phyloP scores from a whole-genome alignment of 2,888 invertebrate species.

The Adelphocoris suturalis region DNA sequence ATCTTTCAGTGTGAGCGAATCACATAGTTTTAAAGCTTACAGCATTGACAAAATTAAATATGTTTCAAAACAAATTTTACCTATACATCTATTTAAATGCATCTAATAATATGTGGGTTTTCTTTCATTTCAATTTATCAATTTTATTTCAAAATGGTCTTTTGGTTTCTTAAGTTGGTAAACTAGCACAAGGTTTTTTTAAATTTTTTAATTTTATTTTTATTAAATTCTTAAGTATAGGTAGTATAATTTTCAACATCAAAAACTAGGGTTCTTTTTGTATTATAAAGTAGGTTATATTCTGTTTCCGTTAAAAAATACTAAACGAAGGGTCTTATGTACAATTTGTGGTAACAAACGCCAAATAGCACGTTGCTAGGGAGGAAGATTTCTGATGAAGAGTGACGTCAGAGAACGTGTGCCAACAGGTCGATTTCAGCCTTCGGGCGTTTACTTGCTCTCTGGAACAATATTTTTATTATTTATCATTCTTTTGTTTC shows the following conservation, averaged over 20 bases:
- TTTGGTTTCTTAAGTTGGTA: constrained; percentile 2
- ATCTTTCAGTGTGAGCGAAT: no score
- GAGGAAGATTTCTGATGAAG: not conserved
- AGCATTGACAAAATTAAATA: not conserved
- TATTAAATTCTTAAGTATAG: no score
- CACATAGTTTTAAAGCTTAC: not conserved
- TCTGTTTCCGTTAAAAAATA: not conserved
- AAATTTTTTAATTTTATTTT: no score
- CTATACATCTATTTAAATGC: not conserved
- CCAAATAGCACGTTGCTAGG: not conserved
- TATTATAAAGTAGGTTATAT: not conserved
- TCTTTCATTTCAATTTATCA: not conserved
- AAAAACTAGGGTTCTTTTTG: not conserved
- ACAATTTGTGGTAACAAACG: constrained; percentile 4
- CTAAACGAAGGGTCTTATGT: not conserved
- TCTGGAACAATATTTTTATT: not conserved
- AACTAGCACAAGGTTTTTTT: not conserved
- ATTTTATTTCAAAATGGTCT: not conserved
- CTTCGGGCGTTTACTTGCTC: not conserved
- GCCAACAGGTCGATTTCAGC: not conserved
- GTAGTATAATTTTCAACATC: not conserved
- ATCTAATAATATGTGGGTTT: not conserved
- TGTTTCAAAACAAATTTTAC: not conserved
- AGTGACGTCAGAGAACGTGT: not conserved
- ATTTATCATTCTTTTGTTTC: not conserved